Base-by-base conservation (phyloP, 2,888 invertebrate species). In the Willowsia nigromaculata region DNA sequence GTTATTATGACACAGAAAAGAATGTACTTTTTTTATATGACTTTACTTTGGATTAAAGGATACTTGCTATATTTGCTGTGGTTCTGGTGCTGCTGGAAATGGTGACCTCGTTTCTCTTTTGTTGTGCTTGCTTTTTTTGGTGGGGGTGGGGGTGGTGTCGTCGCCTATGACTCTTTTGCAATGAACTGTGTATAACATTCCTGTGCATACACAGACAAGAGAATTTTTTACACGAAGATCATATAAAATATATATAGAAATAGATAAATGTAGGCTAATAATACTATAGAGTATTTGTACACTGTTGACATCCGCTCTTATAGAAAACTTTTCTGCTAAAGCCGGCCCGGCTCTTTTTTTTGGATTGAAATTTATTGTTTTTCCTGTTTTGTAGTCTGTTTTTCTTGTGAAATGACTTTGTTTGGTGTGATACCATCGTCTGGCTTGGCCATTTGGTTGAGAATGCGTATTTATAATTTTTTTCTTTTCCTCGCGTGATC, bases 41-140 rank as follows among this genome's bases (percentile, higher is more conserved):
- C 33, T 65, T 65, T 59, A 59, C 59, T 59, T 59, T 59, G n/a
- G n/a, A n/a, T 59, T 50, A 13, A 18, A 3, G 50, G 18, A 4
- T n/a, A 50, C n/a, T 5, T 13, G 25, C 27, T 18, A 11, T 27
- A 30, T 59, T 25, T 25, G 25, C n/a, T 27, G 30, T 13, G 25
- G 11, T 62, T 27, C 13, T 43, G 50, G 18, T 27, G 13, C 40
- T 47, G 43, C 85, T 85, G 85, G 85, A 85, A 85, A 78, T 85
- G 85, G 85, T 85, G 85, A 85, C 85, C 85, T 85, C 76, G 76
- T 78, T 85, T 76, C 30, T 50, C 53, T 65, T 25, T 62, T 43
- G 18, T 43, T 65, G n/a, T 62, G 40, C 11, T n/a, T 65, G 33
- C 65, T 33, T 9, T 7, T 74, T 43, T 3, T 65, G 25, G 43